These are phyloP conservation scores for Pseudomyrmex gracilis DNA, from an alignment of 1,140 invertebrate genomes.

Conservation along the genomic window DNA sequence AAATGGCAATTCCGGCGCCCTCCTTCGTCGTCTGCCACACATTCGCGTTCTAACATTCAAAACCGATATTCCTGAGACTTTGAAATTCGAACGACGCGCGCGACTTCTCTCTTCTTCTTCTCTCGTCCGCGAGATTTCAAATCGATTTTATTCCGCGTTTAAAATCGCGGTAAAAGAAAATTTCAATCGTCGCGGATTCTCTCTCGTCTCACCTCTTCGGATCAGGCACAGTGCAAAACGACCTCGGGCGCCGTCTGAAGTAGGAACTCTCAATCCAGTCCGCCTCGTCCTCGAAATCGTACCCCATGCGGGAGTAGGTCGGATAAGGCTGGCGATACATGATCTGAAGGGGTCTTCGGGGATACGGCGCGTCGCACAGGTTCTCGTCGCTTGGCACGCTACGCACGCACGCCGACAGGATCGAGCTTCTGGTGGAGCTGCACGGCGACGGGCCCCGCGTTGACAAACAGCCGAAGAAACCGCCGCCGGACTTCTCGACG, in stretches of 20 bases:
- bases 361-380: conserved; percentile 92
- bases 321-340: conserved; percentile 83
- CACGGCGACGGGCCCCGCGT: conserved; percentile 84
- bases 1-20: too few species aligned
- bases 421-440: conserved; percentile 88
- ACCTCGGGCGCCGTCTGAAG: conserved; percentile 91
- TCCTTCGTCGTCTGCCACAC: too few species aligned
- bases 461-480: conserved; percentile 94
- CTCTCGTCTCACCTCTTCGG: conserved; percentile 86
- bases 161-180: not conserved
- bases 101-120: too few species aligned
- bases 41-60: too few species aligned
- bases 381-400: conserved; percentile 95
- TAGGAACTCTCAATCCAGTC: conserved; percentile 90
- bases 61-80: too few species aligned
- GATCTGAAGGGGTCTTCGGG: conserved; percentile 85
- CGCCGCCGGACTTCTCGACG: conserved; percentile 91
- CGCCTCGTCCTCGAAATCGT: conserved; percentile 85
- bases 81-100: too few species aligned
- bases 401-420: conserved; percentile 94
- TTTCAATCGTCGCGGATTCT: not conserved
- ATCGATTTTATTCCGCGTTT: not conserved
- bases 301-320: conserved; percentile 83
- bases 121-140: too few species aligned
- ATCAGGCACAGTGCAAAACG: conserved; percentile 89